phyloP scores from a whole-genome alignment of 2,113 vertebrate genomes.

The Cygnus atratus region DNA sequence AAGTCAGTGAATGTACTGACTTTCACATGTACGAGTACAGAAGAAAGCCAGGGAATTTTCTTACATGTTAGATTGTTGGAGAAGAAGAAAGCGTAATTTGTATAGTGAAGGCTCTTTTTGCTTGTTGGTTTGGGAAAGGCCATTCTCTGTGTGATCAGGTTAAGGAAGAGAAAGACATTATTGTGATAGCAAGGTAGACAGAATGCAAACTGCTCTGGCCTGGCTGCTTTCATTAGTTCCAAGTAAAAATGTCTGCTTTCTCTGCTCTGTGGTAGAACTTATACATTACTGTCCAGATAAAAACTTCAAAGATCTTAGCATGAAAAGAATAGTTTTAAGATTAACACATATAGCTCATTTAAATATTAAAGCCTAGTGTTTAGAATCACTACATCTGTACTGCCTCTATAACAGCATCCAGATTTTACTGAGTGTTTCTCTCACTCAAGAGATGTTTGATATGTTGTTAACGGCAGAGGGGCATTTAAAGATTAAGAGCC shows the following conservation, averaged over 20 bases:
- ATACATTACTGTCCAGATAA: neutral
- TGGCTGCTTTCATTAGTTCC: neutral
- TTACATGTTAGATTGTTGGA: neutral
- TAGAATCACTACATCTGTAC: neutral
- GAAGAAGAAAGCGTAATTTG: neutral
- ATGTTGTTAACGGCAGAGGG: neutral
- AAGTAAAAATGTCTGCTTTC: neutral
- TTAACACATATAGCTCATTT: neutral
- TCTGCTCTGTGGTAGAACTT: neutral
- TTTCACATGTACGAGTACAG: neutral
- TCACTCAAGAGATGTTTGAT: neutral
- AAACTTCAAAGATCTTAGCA: neutral
- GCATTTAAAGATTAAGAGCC: neutral
- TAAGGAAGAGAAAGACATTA: neutral
- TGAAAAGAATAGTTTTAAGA: neutral
- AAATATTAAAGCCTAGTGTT: neutral
- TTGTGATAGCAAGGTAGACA: neutral
- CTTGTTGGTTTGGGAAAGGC: neutral
- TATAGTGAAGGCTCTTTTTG: neutral
- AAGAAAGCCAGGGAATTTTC: neutral
- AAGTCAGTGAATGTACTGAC: neutral
- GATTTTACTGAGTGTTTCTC: neutral
- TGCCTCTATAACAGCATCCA: neutral
- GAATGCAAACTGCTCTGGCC: neutral
- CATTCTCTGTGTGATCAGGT: neutral